These are phyloP conservation scores for Tanytarsus gracilentus DNA, from an alignment of 2,888 invertebrate genomes.

Conservation along the genomic window DNA sequence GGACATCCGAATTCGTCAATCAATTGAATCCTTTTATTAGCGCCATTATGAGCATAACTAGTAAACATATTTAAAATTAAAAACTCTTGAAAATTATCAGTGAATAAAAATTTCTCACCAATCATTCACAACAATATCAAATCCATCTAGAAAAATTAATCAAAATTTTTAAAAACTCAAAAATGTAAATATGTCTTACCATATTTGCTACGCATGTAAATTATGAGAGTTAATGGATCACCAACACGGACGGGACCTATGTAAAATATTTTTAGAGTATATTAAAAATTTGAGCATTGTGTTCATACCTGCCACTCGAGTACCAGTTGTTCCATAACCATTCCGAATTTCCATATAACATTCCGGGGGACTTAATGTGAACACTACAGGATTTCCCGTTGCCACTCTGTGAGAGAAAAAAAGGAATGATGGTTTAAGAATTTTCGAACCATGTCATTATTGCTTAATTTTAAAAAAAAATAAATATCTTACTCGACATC, in stretches of 20 bases:
- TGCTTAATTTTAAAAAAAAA: background rate
- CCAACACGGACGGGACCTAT: slow-evolving; percentile 80
- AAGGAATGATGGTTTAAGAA: too few relatives aligned
- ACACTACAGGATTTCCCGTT: slow-evolving; percentile 88
- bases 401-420: slow-evolving; percentile 60
- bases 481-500: slow-evolving; percentile 77
- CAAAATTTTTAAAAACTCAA: slow-evolving; percentile 3
- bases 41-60: slow-evolving; percentile 80
- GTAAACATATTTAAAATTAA: background rate
- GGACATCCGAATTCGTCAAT: slow-evolving; percentile 91
- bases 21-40: slow-evolving; percentile 80
- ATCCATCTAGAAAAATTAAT: slow-evolving; percentile 59
- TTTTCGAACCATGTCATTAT: slow-evolving; percentile 4
- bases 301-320: slow-evolving; percentile 54
- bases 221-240: slow-evolving; percentile 82
- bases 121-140: slow-evolving; percentile 90
- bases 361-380: slow-evolving; percentile 85
- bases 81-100: background rate
- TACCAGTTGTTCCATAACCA: slow-evolving; percentile 80
- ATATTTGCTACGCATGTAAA: slow-evolving; percentile 91
- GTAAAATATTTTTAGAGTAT: background rate
- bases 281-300: background rate
- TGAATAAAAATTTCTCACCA: slow-evolving; percentile 43
- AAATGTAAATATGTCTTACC: slow-evolving; percentile 49
- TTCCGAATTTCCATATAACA: slow-evolving; percentile 93